Evolutionary conservation across 1,140 invertebrate genomes (phyloP).

Genomic region (Steinernema feltiae): DNA sequence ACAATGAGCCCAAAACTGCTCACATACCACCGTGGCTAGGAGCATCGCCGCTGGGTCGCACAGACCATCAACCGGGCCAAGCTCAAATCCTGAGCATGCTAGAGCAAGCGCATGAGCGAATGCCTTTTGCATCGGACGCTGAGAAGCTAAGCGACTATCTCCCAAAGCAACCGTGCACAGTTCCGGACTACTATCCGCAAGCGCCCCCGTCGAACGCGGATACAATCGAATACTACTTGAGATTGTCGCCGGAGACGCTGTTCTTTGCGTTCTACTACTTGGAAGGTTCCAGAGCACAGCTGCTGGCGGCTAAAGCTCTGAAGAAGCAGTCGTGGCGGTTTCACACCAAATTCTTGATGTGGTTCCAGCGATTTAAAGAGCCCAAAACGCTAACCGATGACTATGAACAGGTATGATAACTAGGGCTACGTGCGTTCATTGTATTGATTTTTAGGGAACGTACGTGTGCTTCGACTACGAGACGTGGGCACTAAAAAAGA

Average conservation of each 20-base stretch:
- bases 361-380: slow-evolving; percentile 99
- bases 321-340: slow-evolving; percentile 99
- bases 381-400: slow-evolving; percentile 99
- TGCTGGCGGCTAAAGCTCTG: slow-evolving; percentile 94
- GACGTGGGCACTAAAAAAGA: slow-evolving; percentile 98
- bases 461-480: slow-evolving; percentile 99
- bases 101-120: slow-evolving; percentile 84
- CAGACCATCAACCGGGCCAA: slow-evolving; percentile 77
- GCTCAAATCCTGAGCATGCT: slow-evolving; percentile 83
- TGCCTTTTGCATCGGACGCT: slow-evolving; percentile 92
- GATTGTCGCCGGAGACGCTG: slow-evolving; percentile 89
- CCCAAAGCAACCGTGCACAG: slow-evolving; percentile 74
- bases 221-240: slow-evolving; percentile 94
- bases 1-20: slow-evolving; percentile 56
- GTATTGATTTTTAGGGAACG: slow-evolving; percentile 73
- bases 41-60: slow-evolving; percentile 87
- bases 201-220: slow-evolving; percentile 84
- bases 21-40: slow-evolving; percentile 88
- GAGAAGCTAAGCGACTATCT: slow-evolving; percentile 80
- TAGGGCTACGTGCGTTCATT: neutral
- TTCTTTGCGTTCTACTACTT: slow-evolving; percentile 99
- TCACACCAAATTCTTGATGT: slow-evolving; percentile 99
- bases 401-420: slow-evolving; percentile 81
- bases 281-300: slow-evolving; percentile 96
- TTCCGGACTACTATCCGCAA: slow-evolving; percentile 77